phyloP scores from a whole-genome alignment of 2,113 vertebrate genomes.

The Nothocercus julius region DNA sequence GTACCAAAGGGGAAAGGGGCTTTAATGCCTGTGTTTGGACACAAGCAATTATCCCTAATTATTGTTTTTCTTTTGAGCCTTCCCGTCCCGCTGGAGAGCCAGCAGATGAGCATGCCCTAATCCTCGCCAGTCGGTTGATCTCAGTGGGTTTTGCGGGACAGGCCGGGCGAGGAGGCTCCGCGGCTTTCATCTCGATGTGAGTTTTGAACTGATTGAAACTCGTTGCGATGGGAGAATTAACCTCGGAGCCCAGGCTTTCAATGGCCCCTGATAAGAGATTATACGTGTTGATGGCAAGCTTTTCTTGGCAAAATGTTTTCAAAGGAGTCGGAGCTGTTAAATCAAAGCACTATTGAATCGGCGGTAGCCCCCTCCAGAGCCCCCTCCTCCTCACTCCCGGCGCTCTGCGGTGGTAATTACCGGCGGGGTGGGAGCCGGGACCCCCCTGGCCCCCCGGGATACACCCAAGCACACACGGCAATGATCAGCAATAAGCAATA shows the following conservation, averaged over 20 bases:
- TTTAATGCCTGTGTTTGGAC: slow-evolving; percentile 99
- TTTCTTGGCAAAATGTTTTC: slow-evolving; percentile 91
- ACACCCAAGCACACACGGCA: background rate
- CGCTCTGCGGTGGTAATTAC: slow-evolving; percentile 57
- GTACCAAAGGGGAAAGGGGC: slow-evolving; percentile 90
- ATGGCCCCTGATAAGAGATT: slow-evolving; percentile 98
- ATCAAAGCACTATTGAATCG: slow-evolving; percentile 85
- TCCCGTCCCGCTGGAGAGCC: slow-evolving; percentile 95
- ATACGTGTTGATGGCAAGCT: slow-evolving; percentile 98
- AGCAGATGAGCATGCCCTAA: slow-evolving; percentile 94
- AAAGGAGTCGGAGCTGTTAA: slow-evolving; percentile 90
- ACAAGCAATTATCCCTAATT: slow-evolving; percentile 99
- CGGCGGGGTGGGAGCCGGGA: slow-evolving; percentile 14
- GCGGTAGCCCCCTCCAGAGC: slow-evolving; percentile 48
- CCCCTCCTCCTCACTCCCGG: slow-evolving; percentile 26
- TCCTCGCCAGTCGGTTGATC: slow-evolving; percentile 90
- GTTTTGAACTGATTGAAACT: slow-evolving; percentile 99
- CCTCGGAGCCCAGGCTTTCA: slow-evolving; percentile 94
- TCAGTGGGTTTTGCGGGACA: slow-evolving; percentile 87
- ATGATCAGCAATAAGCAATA: background rate
- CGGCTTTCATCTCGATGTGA: slow-evolving; percentile 98
- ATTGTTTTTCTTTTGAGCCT: slow-evolving; percentile 99
- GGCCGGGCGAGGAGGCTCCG: slow-evolving; percentile 81
- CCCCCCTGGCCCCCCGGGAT: background rate
- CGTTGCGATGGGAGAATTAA: slow-evolving; percentile 99